These are phyloP conservation scores for Miltochrista miniata DNA, from an alignment of 2,888 invertebrate genomes.

Conservation along the genomic window DNA sequence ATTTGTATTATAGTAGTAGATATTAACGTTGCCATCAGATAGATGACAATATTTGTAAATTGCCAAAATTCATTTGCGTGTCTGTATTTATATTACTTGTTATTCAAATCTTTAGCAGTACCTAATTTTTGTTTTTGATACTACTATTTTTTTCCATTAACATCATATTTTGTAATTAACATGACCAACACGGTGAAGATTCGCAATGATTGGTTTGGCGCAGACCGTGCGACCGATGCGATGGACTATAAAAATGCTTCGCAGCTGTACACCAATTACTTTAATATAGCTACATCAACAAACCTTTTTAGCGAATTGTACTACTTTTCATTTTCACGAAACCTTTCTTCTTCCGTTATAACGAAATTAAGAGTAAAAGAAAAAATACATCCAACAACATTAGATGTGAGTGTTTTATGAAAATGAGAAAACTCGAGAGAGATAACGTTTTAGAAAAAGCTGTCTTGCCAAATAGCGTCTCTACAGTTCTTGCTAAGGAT, in stretches of 20 bases:
- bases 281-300: too few species aligned
- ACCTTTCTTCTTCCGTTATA: too few species aligned
- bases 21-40: constrained; percentile 7
- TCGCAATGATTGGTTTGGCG: constrained; percentile 72
- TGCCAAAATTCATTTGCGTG: constrained; percentile 49
- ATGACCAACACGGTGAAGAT: constrained; percentile 64
- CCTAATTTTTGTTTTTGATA: constrained; percentile 66
- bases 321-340: too few species aligned
- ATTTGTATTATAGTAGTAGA: constrained; percentile 33
- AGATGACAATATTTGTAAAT: constrained; percentile 47
- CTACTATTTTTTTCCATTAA: constrained; percentile 71
- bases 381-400: constrained; percentile 38
- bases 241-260: too few species aligned
- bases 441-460: constrained; percentile 46
- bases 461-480: constrained; percentile 47
- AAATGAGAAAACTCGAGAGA: constrained; percentile 55
- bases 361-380: constrained; percentile 70
- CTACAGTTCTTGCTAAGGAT: constrained; percentile 58
- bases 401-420: constrained; percentile 54
- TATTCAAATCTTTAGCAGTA: constrained; percentile 68
- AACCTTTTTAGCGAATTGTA: too few species aligned
- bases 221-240: too few species aligned
- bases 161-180: constrained; percentile 70
- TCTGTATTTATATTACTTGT: constrained; percentile 56
- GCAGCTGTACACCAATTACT: too few species aligned